phyloP scores from a whole-genome alignment of 2,888 invertebrate species.

The Acanthosepion pharaonis region DNA sequence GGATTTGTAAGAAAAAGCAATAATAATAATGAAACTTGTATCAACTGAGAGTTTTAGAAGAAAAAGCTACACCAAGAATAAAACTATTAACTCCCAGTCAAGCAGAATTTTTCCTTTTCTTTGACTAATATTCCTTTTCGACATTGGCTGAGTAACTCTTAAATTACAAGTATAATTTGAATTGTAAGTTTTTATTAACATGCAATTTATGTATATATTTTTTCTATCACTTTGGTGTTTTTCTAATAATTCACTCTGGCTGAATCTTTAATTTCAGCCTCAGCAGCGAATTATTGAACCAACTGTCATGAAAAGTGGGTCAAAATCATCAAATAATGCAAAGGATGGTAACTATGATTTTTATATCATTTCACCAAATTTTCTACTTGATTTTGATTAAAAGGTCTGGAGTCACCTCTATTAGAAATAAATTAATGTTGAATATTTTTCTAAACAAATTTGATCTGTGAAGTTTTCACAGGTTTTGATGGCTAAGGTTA shows the following conservation, averaged over 20 bases:
- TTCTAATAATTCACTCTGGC: not conserved
- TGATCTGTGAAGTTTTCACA: too few relatives aligned
- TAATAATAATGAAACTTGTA: too few relatives aligned
- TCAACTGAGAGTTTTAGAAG: too few relatives aligned
- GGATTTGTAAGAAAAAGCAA: too few relatives aligned
- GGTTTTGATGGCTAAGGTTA: too few relatives aligned
- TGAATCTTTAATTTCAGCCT: conserved; percentile 44
- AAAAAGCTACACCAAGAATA: too few relatives aligned
- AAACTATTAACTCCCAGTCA: not conserved
- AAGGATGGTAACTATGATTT: conserved; percentile 44
- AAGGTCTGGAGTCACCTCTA: too few relatives aligned
- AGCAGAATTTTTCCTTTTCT: not conserved
- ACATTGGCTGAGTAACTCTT: not conserved
- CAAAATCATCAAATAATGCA: not conserved
- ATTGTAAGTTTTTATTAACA: too few relatives aligned
- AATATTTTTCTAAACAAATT: too few relatives aligned
- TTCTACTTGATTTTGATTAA: too few relatives aligned
- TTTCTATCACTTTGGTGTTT: not conserved
- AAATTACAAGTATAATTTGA: not conserved
- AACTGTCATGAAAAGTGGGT: conserved; percentile 8
- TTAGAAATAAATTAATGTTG: too few relatives aligned
- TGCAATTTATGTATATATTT: too few relatives aligned
- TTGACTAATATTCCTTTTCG: not conserved
- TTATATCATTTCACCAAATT: not conserved
- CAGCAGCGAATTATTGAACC: conserved; percentile 46